Conservation (phyloP, 2,113 vertebrate genomes). For the Gallinago paraguaiae region DNA sequence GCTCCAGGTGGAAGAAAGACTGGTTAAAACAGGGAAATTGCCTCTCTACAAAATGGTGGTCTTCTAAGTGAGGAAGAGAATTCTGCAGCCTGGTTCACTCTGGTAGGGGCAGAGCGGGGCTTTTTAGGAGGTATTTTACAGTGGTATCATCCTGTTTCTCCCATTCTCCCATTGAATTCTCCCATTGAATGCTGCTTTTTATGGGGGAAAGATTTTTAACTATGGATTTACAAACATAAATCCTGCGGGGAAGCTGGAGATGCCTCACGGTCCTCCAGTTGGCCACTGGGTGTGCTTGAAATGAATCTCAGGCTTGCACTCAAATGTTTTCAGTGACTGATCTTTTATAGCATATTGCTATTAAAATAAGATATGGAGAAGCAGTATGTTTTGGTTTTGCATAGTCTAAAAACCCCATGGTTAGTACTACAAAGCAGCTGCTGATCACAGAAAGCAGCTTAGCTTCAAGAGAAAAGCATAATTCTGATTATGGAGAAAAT, state of each 20-base stretch:
- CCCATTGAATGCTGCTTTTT: not conserved
- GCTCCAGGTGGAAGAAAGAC: not conserved
- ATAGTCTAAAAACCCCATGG: not conserved
- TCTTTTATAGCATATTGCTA: not conserved
- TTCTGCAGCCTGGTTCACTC: not conserved
- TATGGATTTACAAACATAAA: not conserved
- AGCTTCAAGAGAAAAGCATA: not conserved
- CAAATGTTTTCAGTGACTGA: not conserved
- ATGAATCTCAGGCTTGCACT: not conserved
- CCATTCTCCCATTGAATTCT: too few species aligned
- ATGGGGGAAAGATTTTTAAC: not conserved
- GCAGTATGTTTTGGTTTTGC: not conserved
- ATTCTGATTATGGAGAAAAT: not conserved
- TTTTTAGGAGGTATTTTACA: not conserved
- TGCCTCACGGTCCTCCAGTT: not conserved
- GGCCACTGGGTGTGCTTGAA: not conserved
- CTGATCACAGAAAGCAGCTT: not conserved
- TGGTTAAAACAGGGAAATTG: not conserved
- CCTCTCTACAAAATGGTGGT: not conserved
- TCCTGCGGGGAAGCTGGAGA: not conserved
- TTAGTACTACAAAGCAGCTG: not conserved
- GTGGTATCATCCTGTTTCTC: not conserved
- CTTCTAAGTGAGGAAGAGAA: not conserved
- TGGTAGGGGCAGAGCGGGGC: not conserved
- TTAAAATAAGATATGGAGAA: not conserved